These are phyloP conservation scores for Sebastes kiyomatsui DNA, from an alignment of 2,797 vertebrate species.

Conservation along the genomic window DNA sequence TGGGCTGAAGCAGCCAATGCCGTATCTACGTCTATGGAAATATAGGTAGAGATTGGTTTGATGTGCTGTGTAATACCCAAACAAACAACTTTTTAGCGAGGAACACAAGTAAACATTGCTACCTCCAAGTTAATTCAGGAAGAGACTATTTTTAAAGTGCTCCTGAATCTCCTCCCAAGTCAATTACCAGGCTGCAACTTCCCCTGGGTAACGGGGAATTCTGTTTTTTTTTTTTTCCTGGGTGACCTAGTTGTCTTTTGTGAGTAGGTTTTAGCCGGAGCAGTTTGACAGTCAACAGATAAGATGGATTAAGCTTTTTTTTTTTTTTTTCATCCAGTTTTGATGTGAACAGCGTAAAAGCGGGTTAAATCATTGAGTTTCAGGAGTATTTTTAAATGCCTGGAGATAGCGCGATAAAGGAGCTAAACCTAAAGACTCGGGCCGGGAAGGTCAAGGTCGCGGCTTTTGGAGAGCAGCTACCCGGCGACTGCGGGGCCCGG, in stretches of 20 bases:
- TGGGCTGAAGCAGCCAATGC: too few relatives aligned
- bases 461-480: constrained; percentile 71
- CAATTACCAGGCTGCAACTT: constrained; percentile 86
- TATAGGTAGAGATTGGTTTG: not conserved
- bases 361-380: constrained; percentile 88
- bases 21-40: not conserved
- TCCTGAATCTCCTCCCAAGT: constrained; percentile 77
- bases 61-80: constrained; percentile 16
- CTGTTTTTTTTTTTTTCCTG: constrained; percentile 77
- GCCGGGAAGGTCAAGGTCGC: constrained; percentile 82
- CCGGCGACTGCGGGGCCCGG: constrained; percentile 65
- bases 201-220: constrained; percentile 81
- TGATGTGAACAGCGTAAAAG: constrained; percentile 89
- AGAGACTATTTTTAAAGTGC: constrained; percentile 67
- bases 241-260: constrained; percentile 91
- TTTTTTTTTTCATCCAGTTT: constrained; percentile 86
- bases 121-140: constrained; percentile 57
- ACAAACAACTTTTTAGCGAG: constrained; percentile 27
- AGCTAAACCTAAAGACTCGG: constrained; percentile 83
- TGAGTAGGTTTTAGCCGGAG: constrained; percentile 88
- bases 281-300: constrained; percentile 91
- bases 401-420: constrained; percentile 85
- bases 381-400: constrained; percentile 89
- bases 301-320: constrained; percentile 90
- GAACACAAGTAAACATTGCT: constrained; percentile 37